These are phyloP conservation scores for Siderastrea radians DNA, from an alignment of 92 coral and sea anemone species.

Conservation along the genomic window DNA sequence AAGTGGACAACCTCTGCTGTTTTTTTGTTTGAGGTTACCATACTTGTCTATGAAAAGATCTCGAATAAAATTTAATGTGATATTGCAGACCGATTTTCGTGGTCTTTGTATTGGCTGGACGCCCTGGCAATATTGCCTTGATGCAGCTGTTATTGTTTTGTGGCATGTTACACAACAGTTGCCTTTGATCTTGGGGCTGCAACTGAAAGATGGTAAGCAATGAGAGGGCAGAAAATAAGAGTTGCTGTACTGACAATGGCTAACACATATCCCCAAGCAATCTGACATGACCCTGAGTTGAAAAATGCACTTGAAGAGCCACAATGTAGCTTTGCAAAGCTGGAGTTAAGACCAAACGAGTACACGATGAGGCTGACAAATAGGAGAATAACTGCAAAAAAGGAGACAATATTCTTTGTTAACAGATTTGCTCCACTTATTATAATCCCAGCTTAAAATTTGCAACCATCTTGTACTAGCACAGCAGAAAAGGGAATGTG, in stretches of 20 bases:
- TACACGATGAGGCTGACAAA: conserved; percentile 67
- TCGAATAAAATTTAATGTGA: too few species aligned
- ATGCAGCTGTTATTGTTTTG: neutral
- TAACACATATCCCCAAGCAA: conserved; percentile 89
- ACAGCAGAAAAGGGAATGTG: too few species aligned
- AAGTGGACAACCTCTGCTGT: too few species aligned
- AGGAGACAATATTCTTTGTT: neutral
- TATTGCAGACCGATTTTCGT: too few species aligned
- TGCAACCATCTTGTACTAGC: too few species aligned
- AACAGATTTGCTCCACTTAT: too few species aligned
- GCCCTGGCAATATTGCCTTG: too few species aligned
- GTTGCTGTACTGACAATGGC: conserved; percentile 78
- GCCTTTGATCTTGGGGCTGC: conserved; percentile 83
- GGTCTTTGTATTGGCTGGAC: too few species aligned
- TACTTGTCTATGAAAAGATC: too few species aligned
- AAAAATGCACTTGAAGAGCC: conserved; percentile 66
- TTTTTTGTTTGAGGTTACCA: too few species aligned
- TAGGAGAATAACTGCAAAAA: conserved; percentile 69
- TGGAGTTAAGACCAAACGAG: conserved; percentile 79
- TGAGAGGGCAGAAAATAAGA: conserved; percentile 83
- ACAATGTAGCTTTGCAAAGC: conserved; percentile 76
- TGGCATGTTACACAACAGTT: conserved; percentile 70
- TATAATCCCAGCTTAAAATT: too few species aligned
- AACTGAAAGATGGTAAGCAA: conserved; percentile 76
- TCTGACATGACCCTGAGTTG: conserved; percentile 74